Evolutionary conservation across 2,888 invertebrate species (phyloP), one percentile per base, ranked within the genome.

Genomic region (Panopea generosa): DNA sequence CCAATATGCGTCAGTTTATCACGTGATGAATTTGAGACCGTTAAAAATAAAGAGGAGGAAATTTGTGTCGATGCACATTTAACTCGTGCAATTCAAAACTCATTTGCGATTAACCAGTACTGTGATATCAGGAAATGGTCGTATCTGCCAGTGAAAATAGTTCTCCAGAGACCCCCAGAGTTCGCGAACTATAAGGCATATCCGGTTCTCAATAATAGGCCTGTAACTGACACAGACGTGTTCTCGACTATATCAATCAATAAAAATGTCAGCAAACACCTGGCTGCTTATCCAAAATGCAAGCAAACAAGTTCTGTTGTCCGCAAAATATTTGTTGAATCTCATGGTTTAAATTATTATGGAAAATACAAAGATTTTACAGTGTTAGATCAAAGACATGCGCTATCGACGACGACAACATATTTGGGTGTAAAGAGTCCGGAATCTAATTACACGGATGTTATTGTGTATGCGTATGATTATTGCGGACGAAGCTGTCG

Each of bases 331-430:
- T 77, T 61, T 50, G 66, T 77, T 7, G 81, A 81, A 45, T 81
- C 81, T 6, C 65, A 81, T 69, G 81, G 81, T 20, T 55, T 81
- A 26, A 81, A 81, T 55, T 81, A 81, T 66, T 81, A 81, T 50
- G 81, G 81, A 1, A 77, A 77, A 56, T 81, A 77, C 57, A 81
- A 75, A 69, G 81, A 81, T 43, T 81, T 77, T 69, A 77, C 77
- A 2, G 59, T 81, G 7, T 57, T 81, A 11, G 81, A 81, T 55
- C 81, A 81, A 63, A 74, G 81, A 47, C 81, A 81, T 50, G 81
- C 81, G 0, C 38, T 81, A 11, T 77, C 81, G 14, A 66, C 75
- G 9, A 68, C 77, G 9, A 74, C 69, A n/a, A 75, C 81, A 1
- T 81, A 81, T 27, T 38, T 77, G 1, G 81, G 81, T 7, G 68